These are phyloP conservation scores for Tinea pellionella DNA, from an alignment of 2,888 invertebrate species.

Conservation along the genomic window DNA sequence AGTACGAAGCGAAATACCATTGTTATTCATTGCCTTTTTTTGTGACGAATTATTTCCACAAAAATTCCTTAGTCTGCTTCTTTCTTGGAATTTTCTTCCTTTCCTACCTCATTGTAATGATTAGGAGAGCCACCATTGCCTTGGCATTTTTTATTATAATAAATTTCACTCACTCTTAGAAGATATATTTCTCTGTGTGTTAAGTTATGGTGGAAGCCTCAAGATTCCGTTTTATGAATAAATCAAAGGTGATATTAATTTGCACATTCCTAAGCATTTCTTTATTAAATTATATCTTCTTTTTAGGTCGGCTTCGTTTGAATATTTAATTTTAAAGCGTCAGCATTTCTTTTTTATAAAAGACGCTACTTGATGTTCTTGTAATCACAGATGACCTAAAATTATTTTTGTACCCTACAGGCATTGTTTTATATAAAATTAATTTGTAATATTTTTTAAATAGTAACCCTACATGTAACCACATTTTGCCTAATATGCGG, in stretches of 20 bases:
- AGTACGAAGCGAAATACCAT: slow-evolving; percentile 2
- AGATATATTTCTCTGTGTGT: slow-evolving; percentile 2
- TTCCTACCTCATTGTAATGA: slow-evolving; percentile 8
- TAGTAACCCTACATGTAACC: too few species aligned
- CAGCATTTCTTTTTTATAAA: too few species aligned
- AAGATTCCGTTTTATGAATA: slow-evolving; percentile 12
- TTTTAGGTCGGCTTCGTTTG: background rate
- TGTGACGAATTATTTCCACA: slow-evolving; percentile 4
- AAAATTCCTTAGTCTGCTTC: slow-evolving; percentile 15
- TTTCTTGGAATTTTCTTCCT: background rate
- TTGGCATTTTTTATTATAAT: slow-evolving; percentile 16
- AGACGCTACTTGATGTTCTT: too few species aligned
- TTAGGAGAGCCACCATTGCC: slow-evolving; percentile 16
- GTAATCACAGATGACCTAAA: too few species aligned
- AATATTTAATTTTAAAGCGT: background rate
- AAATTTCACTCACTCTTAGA: slow-evolving; percentile 13
- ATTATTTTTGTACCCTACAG: too few species aligned
- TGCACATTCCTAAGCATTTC: slow-evolving; percentile 5
- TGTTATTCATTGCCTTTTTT: slow-evolving; percentile 10
- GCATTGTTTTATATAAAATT: too few species aligned
- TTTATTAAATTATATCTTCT: slow-evolving; percentile 8
- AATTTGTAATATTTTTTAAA: too few species aligned
- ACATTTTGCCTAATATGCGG: too few species aligned
- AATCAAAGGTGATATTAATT: slow-evolving; percentile 16
- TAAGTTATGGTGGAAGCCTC: background rate